Percentiles rank a stretch among this genome's conserved stretches.
These are phyloP conservation scores for Dolichopus griseipennis DNA, from an alignment of 2,888 invertebrate species.

Conservation along the genomic window DNA sequence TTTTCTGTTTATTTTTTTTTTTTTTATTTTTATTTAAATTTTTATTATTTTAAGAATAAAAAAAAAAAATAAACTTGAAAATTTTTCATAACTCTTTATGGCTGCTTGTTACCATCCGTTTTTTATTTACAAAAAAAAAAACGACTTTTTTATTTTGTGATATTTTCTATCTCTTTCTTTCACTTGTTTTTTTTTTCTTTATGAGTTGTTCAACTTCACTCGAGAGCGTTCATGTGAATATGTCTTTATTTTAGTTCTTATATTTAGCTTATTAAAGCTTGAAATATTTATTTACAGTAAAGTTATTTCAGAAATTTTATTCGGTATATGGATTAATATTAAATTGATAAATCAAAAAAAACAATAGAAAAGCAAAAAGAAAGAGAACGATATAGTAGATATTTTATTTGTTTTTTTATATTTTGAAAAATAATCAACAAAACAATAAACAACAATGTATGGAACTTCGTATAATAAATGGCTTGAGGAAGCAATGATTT, in stretches of 20 bases:
- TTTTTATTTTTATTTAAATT: no score
- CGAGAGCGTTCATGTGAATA: no score
- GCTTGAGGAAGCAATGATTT: no score
- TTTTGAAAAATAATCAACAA: no score
- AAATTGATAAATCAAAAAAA: background rate
- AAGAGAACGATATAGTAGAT: no score
- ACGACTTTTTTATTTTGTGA: background rate
- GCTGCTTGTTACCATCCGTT: background rate
- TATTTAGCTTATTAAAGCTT: background rate
- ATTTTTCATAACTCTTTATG: conserved; percentile 1
- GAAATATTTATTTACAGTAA: background rate
- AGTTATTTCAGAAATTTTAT: no score
- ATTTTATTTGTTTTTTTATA: no score
- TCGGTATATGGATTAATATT: background rate
- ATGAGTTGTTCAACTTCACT: background rate
- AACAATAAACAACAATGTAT: no score
- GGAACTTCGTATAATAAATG: no score
- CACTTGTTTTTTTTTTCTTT: background rate
- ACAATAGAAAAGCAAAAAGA: background rate
- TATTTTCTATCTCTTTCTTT: background rate
- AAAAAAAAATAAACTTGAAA: background rate
- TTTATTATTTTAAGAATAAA: background rate
- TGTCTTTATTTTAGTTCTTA: no score
- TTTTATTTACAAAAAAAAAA: no score
- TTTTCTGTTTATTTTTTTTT: no score